These are phyloP conservation scores for Cyaniris semiargus DNA, from an alignment of 2,888 invertebrate species.

Conservation along the genomic window DNA sequence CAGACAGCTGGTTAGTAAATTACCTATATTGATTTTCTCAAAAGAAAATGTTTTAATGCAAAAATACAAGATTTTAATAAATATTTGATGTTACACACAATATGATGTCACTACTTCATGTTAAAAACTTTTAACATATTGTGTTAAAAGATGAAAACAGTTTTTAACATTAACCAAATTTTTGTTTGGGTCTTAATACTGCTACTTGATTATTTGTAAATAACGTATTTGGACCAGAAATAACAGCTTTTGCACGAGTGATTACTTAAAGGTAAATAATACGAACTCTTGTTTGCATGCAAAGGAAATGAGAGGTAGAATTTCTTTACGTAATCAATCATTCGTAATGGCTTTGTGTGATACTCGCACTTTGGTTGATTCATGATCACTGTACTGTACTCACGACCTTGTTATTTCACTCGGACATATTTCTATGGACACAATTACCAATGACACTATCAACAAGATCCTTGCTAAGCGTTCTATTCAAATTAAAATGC, in stretches of 20 bases:
- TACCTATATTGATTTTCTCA: too few relatives aligned
- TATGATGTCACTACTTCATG: too few relatives aligned
- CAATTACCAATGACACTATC: background rate
- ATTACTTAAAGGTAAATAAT: constrained; percentile 9
- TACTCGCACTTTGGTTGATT: background rate
- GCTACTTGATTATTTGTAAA: background rate
- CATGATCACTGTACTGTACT: background rate
- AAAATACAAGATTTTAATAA: too few relatives aligned
- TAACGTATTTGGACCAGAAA: background rate
- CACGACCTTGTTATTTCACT: background rate
- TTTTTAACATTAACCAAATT: background rate
- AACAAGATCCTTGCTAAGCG: too few relatives aligned
- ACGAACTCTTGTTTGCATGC: constrained; percentile 20
- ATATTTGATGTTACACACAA: too few relatives aligned
- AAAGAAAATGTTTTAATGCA: too few relatives aligned
- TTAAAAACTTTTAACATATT: too few relatives aligned
- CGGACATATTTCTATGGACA: background rate
- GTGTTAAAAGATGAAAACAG: background rate
- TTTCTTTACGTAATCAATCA: constrained; percentile 19
- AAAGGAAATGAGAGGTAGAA: constrained; percentile 10
- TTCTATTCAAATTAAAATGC: too few relatives aligned
- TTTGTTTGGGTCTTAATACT: background rate
- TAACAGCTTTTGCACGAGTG: background rate
- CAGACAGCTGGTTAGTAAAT: too few relatives aligned
- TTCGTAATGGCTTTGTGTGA: background rate